Conservation (phyloP, 2,888 invertebrate genomes). For the Drosophila birchii region DNA sequence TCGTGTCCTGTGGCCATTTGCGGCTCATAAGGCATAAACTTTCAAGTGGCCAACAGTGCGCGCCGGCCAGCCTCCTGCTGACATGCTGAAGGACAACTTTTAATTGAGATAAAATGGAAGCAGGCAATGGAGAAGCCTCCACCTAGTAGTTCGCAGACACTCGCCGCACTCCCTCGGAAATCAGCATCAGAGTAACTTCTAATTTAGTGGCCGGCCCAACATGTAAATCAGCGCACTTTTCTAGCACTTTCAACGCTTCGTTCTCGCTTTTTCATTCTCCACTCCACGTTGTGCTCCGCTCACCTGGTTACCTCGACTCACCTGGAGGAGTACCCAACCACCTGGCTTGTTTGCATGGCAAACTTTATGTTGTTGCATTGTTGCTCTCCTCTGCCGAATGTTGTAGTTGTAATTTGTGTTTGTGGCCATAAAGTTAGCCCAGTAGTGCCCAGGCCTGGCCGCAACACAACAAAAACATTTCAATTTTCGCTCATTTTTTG, state of each 20-base stretch:
- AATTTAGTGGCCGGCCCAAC: conserved; percentile 77
- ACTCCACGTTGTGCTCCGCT: not conserved
- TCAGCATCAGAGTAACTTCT: conserved; percentile 80
- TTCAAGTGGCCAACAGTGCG: conserved; percentile 73
- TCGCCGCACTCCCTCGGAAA: conserved; percentile 48
- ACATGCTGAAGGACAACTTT: conserved; percentile 79
- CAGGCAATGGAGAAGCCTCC: conserved; percentile 19
- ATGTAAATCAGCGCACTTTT: conserved; percentile 75
- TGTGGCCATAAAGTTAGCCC: conserved; percentile 71
- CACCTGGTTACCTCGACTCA: not conserved
- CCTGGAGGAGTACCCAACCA: conserved; percentile 18
- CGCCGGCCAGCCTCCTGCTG: conserved; percentile 55
- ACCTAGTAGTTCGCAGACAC: conserved; percentile 10
- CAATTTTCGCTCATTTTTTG: conserved; percentile 48
- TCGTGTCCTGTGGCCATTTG: conserved; percentile 75
- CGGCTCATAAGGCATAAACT: conserved; percentile 81
- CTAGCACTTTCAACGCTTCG: conserved; percentile 54
- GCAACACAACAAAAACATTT: conserved; percentile 57
- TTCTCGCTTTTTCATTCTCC: conserved; percentile 7
- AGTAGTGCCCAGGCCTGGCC: conserved; percentile 39
- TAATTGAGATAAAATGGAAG: conserved; percentile 79
- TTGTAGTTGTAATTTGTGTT: conserved; percentile 71
- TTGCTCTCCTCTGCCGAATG: conserved; percentile 28
- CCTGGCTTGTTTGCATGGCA: conserved; percentile 62
- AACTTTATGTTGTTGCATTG: conserved; percentile 60